Conservation (phyloP, 2,888 invertebrate genomes). For the Scotopteryx bipunctaria region DNA sequence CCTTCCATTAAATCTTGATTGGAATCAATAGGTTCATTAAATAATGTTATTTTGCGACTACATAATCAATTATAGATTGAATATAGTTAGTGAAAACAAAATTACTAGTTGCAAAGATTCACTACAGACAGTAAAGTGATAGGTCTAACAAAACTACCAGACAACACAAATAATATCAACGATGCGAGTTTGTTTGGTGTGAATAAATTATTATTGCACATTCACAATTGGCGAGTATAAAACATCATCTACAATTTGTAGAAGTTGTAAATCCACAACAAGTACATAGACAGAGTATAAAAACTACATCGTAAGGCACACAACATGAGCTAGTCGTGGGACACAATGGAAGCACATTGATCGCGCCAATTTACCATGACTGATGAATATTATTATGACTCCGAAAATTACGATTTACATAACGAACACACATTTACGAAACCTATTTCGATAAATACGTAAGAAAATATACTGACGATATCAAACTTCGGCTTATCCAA, state of each 20-base stretch:
- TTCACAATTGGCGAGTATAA: conserved; percentile 35
- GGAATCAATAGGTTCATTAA: conserved; percentile 32
- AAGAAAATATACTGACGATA: conserved; percentile 79
- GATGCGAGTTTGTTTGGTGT: conserved; percentile 41
- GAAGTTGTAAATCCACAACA: conserved; percentile 26
- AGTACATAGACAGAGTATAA: conserved; percentile 32
- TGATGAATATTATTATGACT: conserved; percentile 45
- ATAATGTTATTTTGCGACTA: conserved; percentile 60
- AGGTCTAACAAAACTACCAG: conserved; percentile 36
- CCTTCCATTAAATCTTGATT: background rate
- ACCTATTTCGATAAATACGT: conserved; percentile 80
- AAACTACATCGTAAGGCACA: conserved; percentile 64
- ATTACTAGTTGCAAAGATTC: conserved; percentile 49
- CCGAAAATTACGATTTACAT: conserved; percentile 69
- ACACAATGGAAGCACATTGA: conserved; percentile 57
- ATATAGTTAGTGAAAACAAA: conserved; percentile 67
- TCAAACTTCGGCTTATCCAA: conserved; percentile 69
- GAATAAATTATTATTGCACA: conserved; percentile 41
- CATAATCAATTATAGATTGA: conserved; percentile 52
- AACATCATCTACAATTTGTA: conserved; percentile 35
- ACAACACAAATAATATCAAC: conserved; percentile 39
- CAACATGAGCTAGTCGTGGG: conserved; percentile 55
- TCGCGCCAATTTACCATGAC: conserved; percentile 29
- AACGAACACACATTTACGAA: conserved; percentile 76
- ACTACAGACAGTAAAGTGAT: conserved; percentile 43